Evolutionary conservation across 1,140 invertebrate genomes (phyloP), one percentile per base, ranked within the genome.

Genomic region (Copidosoma floridanum): DNA sequence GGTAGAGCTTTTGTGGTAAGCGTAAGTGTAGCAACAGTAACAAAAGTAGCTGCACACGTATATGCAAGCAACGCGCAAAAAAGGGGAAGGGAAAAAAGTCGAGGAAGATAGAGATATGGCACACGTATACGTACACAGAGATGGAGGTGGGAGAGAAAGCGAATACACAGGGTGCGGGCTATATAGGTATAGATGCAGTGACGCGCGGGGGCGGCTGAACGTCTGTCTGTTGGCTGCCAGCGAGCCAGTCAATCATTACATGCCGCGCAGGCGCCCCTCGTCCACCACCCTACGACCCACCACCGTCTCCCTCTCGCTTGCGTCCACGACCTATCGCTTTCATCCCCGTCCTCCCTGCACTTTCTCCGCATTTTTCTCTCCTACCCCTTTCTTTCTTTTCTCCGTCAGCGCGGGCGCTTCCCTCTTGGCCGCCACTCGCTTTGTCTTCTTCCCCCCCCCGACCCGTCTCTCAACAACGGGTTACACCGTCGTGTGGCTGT

Each of bases 171-270:
- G 41, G 64, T 57, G 52, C 27, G 51, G 61, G 55, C 26, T 38
- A n/a, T n/a, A n/a, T n/a, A n/a, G n/a, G n/a, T n/a, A n/a, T n/a
- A n/a, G 58, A 57, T 62, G 55, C 58, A 66, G 37, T 64, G 66
- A 58, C 63, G 66, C 64, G 65, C 67, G 37, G 47, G 40, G 68
- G 66, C 66, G 71, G 69, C 69, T 74, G 75, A 79, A 77, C 71
- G 78, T 80, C 77, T 79, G 78, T 79, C 78, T 79, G 78, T 79
- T 80, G 78, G 78, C 78, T 79, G 78, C 77, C 77, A 79, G 75
- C 71, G 76, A 80, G 75, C 78, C 78, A 80, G 78, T 80, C 78
- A 80, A 80, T 80, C 78, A 80, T 80, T 80, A 80, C 76, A 73
- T 69, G 74, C 66, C 66, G 76, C 78, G 78, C 77, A 73, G 67